These are phyloP conservation scores for Stomatorhinus ivindoensis DNA, from an alignment of 2,113 vertebrate species.

Conservation along the genomic window DNA sequence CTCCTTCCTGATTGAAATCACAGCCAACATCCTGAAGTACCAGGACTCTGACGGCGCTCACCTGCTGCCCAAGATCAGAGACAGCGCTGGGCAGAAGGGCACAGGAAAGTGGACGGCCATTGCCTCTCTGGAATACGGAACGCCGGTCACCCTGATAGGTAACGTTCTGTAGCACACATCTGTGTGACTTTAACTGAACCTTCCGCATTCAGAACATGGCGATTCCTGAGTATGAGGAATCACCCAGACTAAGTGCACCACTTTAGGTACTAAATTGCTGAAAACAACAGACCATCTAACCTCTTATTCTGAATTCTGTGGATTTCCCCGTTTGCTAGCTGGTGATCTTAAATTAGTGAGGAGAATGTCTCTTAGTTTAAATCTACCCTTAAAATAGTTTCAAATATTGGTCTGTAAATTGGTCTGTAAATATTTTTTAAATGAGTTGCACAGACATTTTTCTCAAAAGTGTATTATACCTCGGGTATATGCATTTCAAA, in stretches of 20 bases:
- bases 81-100: slow-evolving; percentile 93
- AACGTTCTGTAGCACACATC: background rate
- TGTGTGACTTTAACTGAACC: background rate
- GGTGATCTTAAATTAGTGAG: background rate
- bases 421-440: background rate
- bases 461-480: background rate
- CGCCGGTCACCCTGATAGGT: slow-evolving; percentile 95
- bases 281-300: background rate
- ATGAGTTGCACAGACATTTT: background rate
- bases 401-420: background rate
- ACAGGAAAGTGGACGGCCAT: slow-evolving; percentile 98
- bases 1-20: slow-evolving; percentile 97
- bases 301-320: background rate
- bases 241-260: background rate
- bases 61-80: slow-evolving; percentile 87
- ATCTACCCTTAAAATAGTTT: background rate
- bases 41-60: slow-evolving; percentile 67
- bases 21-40: slow-evolving; percentile 86
- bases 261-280: background rate
- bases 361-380: background rate
- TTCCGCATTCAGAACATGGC: background rate
- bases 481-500: background rate
- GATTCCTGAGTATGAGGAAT: background rate
- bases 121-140: slow-evolving; percentile 84
- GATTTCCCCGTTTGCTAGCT: background rate